Evolutionary conservation across 1,140 invertebrate genomes (phyloP).

Genomic region (Paralvinella palmiformis): DNA sequence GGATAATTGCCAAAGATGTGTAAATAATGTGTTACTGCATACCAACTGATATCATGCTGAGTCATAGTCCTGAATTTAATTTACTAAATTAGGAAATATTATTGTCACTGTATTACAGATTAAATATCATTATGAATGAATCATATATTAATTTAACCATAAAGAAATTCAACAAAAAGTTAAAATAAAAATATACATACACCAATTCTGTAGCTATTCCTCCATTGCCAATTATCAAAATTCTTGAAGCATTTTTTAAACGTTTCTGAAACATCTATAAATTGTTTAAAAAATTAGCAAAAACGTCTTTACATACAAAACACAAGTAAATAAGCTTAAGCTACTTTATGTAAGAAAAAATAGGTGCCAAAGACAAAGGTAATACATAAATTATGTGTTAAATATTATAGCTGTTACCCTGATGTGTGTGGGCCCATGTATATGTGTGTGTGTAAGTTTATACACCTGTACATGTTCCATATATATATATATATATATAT

Average conservation of each 20-base stretch:
- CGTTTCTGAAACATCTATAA: conserved; percentile 64
- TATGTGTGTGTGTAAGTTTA: too few species aligned
- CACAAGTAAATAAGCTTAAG: background rate
- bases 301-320: background rate
- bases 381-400: too few species aligned
- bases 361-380: too few species aligned
- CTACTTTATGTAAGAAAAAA: too few species aligned
- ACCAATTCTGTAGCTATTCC: conserved; percentile 95
- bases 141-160: background rate
- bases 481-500: background rate
- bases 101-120: background rate
- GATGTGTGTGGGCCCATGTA: background rate
- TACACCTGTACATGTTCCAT: too few species aligned
- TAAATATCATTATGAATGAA: conserved; percentile 16
- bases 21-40: too few species aligned
- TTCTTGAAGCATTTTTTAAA: conserved; percentile 61
- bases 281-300: conserved; percentile 7
- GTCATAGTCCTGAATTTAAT: too few species aligned
- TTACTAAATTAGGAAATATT: too few species aligned
- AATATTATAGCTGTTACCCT: too few species aligned
- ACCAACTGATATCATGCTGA: too few species aligned
- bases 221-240: conserved; percentile 89
- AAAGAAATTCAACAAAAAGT: conserved; percentile 1
- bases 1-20: too few species aligned
- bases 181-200: conserved; percentile 31